Evolutionary conservation across 2,113 vertebrate species (phyloP), one percentile per base, ranked within the genome.

Genomic region (Hystrix brachyura): DNA sequence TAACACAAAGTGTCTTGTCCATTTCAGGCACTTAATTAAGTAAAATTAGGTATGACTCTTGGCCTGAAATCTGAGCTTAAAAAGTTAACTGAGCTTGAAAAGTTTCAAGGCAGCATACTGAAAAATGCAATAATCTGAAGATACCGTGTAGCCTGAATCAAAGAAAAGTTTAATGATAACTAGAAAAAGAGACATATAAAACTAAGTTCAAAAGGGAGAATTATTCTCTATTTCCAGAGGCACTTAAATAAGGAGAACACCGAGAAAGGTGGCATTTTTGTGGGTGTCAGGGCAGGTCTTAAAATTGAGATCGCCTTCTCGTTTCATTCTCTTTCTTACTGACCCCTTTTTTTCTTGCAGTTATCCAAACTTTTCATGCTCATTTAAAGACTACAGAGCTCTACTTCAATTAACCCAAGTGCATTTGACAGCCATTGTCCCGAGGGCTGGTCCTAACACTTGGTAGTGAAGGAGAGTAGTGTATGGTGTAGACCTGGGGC

Each of bases 151-250:
- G 81, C 80, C 34, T 11, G 55, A 87, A 3, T 79, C 51, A 57
- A 87, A 72, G 46, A 87, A 79, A 83, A 69, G 7, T 53, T 94
- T 94, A 85, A 81, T 94, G 90, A 51, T 55, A 90, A 86, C 57
- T 72, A 81, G 69, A 51, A 92, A 96, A 92, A 81, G 7, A 71
- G n/a, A 48, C 51, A 60, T 81, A 48, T 48, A 46, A 59, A 82
- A 91, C 76, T 59, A 65, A 92, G 10, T 60, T 96, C 27, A 85
- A 95, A 72, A 88, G 38, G 38, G 87, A 87, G 48, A 78, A 83
- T 79, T 91, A 62, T 94, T 92, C 60, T 82, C 57, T 85, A 65
- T 91, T 94, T 96, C 69, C 71, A 85, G 81, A 97, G 38, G 48
- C 19, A 62, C 25, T 80, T 94, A 89, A 80, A 38, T 38, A 82